Evolutionary conservation across 2,113 vertebrate species (phyloP).

Genomic region (Brachirus orientalis): DNA sequence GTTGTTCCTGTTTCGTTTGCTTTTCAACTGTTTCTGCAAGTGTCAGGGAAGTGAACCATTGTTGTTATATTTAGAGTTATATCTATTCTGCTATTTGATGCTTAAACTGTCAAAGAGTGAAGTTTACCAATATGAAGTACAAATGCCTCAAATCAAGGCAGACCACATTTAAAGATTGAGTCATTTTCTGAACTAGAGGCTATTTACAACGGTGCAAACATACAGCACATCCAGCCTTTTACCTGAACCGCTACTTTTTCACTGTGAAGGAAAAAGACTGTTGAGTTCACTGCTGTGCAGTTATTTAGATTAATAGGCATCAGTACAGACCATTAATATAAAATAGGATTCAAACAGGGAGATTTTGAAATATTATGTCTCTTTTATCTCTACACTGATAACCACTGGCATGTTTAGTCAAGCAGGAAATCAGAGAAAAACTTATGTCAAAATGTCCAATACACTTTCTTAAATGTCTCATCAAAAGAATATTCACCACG

Average conservation of each 20-base stretch:
- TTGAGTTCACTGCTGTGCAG: conserved; percentile 64
- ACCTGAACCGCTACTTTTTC: conserved; percentile 38
- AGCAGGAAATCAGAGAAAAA: conserved; percentile 45
- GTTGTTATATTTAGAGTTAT: conserved; percentile 64
- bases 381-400: conserved; percentile 26
- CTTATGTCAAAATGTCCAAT: conserved; percentile 37
- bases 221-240: conserved; percentile 33
- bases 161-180: conserved; percentile 46
- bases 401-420: conserved; percentile 28
- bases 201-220: conserved; percentile 29
- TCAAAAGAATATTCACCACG: conserved; percentile 26
- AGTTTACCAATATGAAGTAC: conserved; percentile 39
- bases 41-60: conserved; percentile 76
- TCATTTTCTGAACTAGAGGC: conserved; percentile 23
- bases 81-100: conserved; percentile 57
- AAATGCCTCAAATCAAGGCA: conserved; percentile 33
- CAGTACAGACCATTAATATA: conserved; percentile 14
- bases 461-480: conserved; percentile 16
- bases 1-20: conserved; percentile 58
- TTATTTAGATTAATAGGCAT: conserved; percentile 46
- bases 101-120: conserved; percentile 52
- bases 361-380: conserved; percentile 26
- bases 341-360: conserved; percentile 29
- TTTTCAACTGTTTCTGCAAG: conserved; percentile 57
- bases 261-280: conserved; percentile 41